Evolutionary conservation across 64 coral and sea anemone genomes (phyloP), one percentile per base, ranked within the genome.

Genomic region (Stichodactyla helianthus): DNA sequence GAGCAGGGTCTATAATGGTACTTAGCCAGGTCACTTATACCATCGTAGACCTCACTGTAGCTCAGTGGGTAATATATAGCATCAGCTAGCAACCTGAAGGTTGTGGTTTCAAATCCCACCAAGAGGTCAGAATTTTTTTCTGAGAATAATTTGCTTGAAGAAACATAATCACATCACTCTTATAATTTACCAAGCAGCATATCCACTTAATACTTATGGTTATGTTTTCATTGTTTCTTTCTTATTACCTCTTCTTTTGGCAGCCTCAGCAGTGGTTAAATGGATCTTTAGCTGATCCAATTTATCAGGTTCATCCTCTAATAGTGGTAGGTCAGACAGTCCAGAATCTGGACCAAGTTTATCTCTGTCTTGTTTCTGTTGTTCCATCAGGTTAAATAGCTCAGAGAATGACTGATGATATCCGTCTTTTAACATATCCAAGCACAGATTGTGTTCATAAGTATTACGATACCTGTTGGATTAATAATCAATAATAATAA

Each of bases 401-500:
- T 98, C 96, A 74, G 90, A 89, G 53, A 94, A 98, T 57, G 96
- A 98, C 85, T 94, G 93, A 70, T 98, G 96, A 67, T 94, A 98
- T 61, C 96, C 96, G 77, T 98, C 96, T 87, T 95, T 94, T 74
- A 98, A 82, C 96, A 98, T 98, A 76, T 98, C 96, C 53, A 98
- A 87, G 78, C 96, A 98, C 79, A 98, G 76, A 59, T 98, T 98
- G 62, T 98, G 96, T 59, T 95, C 90, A 90, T 98, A 98, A 55
- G 87, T 90, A 57, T 98, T 98, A 35, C 96, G 96, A 82, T 98
- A 87, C 54, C 96, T 98, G 84, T 18, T n/a, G 22, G 8, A 7
- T 20, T 65, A 6, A 65, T 65, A 44, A 7, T 20, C 22, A 6
- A 65, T 65, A 44, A 44, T 44, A 35, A 35, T 35, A 35, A 35